Percentiles rank a stretch among this genome's conserved stretches.
Conservation (phyloP, 1,140 invertebrate species). For the Ostrea denselamellosa region DNA sequence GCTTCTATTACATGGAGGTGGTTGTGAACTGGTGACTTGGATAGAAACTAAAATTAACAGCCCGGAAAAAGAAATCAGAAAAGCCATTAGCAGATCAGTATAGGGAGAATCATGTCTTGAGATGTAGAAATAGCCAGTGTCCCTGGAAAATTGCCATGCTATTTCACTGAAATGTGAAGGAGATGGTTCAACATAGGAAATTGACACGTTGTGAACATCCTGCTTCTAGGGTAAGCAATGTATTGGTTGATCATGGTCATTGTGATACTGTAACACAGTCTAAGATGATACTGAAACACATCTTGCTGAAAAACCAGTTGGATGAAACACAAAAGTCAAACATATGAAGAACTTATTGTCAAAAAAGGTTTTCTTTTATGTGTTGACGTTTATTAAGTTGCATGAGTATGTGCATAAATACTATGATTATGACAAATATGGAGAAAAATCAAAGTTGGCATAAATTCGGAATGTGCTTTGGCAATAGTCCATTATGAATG, state of each 20-base stretch:
- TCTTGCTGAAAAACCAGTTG: too few species aligned
- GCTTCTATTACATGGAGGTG: neutral
- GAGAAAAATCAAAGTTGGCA: too few species aligned
- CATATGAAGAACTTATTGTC: too few species aligned
- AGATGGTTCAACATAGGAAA: neutral
- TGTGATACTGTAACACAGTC: too few species aligned
- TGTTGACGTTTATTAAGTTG: too few species aligned
- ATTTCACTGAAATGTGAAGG: neutral
- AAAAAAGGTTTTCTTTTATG: too few species aligned
- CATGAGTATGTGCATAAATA: too few species aligned
- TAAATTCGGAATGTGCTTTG: too few species aligned
- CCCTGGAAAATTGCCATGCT: neutral
- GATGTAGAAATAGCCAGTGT: neutral
- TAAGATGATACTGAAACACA: too few species aligned
- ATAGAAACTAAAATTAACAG: conserved; percentile 30
- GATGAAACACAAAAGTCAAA: too few species aligned
- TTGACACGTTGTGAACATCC: neutral
- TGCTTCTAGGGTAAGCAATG: neutral
- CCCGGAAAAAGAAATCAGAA: conserved; percentile 7
- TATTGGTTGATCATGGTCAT: too few species aligned
- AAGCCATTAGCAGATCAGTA: conserved; percentile 2
- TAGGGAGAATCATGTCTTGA: neutral
- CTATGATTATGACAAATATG: too few species aligned
- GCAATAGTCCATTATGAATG: neutral
- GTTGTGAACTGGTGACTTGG: neutral